Evolutionary conservation across 2,113 vertebrate species (phyloP).

Genomic region (Xerus inauris): DNA sequence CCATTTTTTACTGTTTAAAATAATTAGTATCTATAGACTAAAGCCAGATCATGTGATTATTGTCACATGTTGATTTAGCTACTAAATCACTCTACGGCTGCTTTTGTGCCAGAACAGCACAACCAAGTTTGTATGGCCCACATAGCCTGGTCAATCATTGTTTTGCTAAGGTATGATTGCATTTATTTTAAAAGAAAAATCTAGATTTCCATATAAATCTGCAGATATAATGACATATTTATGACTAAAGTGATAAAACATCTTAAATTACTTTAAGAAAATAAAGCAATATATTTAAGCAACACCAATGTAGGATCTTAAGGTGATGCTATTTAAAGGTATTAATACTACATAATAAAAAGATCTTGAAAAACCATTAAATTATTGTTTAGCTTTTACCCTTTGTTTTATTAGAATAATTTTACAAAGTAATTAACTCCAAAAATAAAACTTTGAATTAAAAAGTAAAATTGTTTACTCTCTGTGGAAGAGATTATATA

Average conservation of each 20-base stretch:
- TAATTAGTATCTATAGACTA: neutral
- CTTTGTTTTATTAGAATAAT: constrained; percentile 53
- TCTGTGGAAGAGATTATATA: neutral
- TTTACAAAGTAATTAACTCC: constrained; percentile 1
- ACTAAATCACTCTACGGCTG: neutral
- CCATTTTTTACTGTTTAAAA: constrained; percentile 4
- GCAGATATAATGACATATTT: neutral
- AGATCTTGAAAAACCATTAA: neutral
- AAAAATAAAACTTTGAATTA: constrained; percentile 42
- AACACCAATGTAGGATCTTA: neutral
- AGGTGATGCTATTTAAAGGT: neutral
- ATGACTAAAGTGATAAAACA: neutral
- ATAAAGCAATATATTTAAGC: neutral
- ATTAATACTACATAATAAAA: neutral
- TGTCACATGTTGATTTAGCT: neutral
- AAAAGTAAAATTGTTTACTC: constrained; percentile 30
- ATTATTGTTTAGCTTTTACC: neutral
- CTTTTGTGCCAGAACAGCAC: neutral
- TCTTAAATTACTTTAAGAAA: neutral
- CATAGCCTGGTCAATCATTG: neutral
- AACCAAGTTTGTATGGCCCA: too few relatives aligned
- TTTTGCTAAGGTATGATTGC: neutral
- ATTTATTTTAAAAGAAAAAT: constrained; percentile 45
- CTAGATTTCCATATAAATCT: neutral
- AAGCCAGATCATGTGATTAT: neutral